Conservation (phyloP, 2,797 vertebrate genomes). For the Lepus townsendii region DNA sequence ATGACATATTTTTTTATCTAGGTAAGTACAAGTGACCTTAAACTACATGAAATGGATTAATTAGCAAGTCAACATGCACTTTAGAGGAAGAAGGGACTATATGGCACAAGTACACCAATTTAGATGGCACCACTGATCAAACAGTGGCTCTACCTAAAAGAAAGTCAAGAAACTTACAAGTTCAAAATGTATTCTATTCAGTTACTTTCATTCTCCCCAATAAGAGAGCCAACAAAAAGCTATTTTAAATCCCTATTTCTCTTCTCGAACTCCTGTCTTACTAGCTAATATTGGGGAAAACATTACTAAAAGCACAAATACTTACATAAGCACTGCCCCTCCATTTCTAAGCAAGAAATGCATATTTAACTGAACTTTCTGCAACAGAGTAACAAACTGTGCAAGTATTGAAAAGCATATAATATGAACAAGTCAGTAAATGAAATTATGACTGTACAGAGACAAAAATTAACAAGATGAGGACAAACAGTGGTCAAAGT, state of each 20-base stretch:
- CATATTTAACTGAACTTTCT: background rate
- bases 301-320: background rate
- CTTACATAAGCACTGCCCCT: background rate
- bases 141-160: background rate
- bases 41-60: background rate
- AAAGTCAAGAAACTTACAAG: background rate
- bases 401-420: background rate
- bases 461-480: background rate
- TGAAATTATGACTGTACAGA: background rate
- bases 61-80: background rate
- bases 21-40: background rate
- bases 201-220: background rate
- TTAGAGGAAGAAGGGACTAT: background rate
- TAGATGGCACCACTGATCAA: background rate
- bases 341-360: background rate
- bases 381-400: background rate
- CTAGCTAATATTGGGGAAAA: background rate
- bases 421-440: background rate
- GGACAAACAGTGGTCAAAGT: background rate
- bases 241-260: background rate
- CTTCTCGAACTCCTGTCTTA: background rate
- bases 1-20: background rate
- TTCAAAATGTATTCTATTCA: background rate
- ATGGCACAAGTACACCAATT: background rate
- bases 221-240: background rate